Percentiles rank a stretch among this genome's conserved stretches.
phyloP scores from a whole-genome alignment of 1,140 invertebrate species.

The Diachasma alloeum region DNA sequence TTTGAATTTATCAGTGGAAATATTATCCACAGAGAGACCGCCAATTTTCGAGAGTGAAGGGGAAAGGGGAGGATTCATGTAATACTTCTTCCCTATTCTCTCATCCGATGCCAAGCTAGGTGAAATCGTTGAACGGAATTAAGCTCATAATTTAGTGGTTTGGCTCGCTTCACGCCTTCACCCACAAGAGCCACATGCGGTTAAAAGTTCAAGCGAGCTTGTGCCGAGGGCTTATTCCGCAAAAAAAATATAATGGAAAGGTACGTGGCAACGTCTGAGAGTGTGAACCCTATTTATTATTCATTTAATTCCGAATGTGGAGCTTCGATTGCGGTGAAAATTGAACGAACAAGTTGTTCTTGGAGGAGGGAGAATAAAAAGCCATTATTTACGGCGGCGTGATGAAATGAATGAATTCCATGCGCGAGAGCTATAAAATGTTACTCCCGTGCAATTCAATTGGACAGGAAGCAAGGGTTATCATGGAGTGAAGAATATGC shows the following conservation, averaged over 20 bases:
- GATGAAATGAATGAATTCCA: neutral
- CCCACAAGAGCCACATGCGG: slow-evolving; percentile 8
- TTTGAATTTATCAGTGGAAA: neutral
- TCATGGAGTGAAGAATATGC: neutral
- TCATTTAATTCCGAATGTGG: no score
- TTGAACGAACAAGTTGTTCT: no score
- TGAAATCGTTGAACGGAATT: slow-evolving; percentile 15
- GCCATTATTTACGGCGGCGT: neutral
- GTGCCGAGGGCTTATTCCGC: neutral
- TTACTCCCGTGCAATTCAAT: neutral
- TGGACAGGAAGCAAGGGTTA: neutral
- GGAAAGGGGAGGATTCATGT: neutral
- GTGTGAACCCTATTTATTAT: no score
- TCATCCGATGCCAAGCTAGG: neutral
- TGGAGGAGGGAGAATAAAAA: no score
- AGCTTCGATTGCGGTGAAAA: no score
- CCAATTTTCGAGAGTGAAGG: neutral
- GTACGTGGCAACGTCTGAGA: neutral
- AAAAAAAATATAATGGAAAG: neutral
- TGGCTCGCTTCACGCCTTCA: slow-evolving; percentile 9
- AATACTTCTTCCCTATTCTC: neutral
- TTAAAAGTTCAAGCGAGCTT: slow-evolving; percentile 9
- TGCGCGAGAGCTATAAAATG: neutral
- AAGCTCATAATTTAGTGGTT: slow-evolving; percentile 17
- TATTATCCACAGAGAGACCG: neutral